phyloP scores from a whole-genome alignment of 2,797 vertebrate genomes.

The Myotis daubentonii region DNA sequence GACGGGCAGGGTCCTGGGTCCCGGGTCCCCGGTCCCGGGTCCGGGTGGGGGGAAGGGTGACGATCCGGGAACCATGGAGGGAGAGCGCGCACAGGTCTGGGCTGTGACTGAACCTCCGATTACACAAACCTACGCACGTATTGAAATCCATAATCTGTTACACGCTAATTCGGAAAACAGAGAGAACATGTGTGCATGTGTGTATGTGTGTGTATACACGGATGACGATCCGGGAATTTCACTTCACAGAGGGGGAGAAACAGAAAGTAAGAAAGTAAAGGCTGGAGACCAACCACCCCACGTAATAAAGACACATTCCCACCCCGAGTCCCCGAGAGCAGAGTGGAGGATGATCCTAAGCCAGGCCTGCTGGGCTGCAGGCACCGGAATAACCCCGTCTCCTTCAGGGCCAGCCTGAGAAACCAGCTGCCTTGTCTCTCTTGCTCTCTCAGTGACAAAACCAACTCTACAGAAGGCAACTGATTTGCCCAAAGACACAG shows the following conservation, averaged over 20 bases:
- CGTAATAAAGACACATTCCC: neutral
- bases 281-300: neutral
- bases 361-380: fast-evolving
- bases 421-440: neutral
- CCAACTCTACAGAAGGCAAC: fast-evolving
- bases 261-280: neutral
- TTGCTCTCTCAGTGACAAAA: neutral
- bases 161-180: neutral
- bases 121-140: neutral
- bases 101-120: neutral
- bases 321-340: neutral
- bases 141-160: neutral
- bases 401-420: neutral
- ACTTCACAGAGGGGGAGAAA: neutral
- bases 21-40: fast-evolving
- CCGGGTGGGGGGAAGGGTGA: no score
- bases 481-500: fast-evolving
- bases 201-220: fast-evolving
- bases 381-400: fast-evolving
- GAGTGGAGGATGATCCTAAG: fast-evolving
- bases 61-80: fast-evolving
- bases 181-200: no score
- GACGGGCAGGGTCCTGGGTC: fast-evolving
- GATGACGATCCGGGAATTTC: neutral
- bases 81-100: no score